Conservation (phyloP, 2,797 vertebrate genomes). For the Parambassis ranga region DNA sequence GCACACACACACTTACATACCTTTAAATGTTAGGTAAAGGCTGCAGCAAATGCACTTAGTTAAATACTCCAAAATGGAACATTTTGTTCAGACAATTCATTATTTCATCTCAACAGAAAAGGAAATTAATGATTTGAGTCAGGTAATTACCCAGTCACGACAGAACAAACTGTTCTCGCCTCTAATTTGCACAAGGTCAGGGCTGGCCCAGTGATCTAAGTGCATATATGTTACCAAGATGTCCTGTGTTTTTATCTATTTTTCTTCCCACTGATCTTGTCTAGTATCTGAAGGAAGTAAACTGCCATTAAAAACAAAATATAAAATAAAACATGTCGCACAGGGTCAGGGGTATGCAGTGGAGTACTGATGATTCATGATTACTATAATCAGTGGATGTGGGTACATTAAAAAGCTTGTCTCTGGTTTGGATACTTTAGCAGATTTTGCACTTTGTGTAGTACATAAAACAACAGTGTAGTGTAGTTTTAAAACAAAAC, state of each 20-base stretch:
- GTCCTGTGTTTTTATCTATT: not conserved
- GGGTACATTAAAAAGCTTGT: no score
- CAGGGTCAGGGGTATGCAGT: not conserved
- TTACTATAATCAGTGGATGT: no score
- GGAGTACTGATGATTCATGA: no score
- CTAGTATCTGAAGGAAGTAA: not conserved
- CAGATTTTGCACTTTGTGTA: no score
- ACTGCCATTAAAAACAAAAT: not conserved
- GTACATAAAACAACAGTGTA: no score
- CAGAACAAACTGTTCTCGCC: slow-evolving; percentile 38
- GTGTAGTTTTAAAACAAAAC: no score
- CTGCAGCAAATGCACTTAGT: not conserved
- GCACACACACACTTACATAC: no score
- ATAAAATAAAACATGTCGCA: not conserved
- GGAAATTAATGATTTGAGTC: slow-evolving; percentile 38
- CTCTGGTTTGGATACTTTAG: no score
- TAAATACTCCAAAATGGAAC: not conserved
- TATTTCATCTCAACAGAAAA: slow-evolving; percentile 23
- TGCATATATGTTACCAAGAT: not conserved
- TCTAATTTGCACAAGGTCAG: slow-evolving; percentile 48
- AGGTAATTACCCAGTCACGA: slow-evolving; percentile 41
- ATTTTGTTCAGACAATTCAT: slow-evolving; percentile 15
- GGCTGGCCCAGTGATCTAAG: slow-evolving; percentile 5
- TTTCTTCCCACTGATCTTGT: not conserved
- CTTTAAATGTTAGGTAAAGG: not conserved